Base-by-base conservation (phyloP, 2,797 vertebrate species). In the Podarcis siculus region DNA sequence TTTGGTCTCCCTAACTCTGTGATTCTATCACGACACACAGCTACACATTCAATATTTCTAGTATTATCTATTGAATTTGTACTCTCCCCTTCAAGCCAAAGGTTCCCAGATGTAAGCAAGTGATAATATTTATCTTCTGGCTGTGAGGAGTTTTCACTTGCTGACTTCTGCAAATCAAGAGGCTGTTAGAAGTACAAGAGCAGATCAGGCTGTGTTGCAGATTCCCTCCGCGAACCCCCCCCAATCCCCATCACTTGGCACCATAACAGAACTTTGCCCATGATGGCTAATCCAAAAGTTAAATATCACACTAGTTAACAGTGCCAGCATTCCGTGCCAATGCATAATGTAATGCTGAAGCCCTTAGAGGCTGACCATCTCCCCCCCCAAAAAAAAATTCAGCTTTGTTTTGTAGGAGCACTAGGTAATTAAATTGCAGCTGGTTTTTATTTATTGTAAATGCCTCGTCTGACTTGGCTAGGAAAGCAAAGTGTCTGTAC, bases 361-460 rank as follows among this genome's bases (percentile, higher is more conserved):
- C 89, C 49, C 21, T 93, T 86, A 92, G 89, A 88, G 35, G 73
- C 86, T 83, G 77, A 86, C 86, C 85, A 87, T 87, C 73, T 90
- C 64, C 15, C 83, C 92, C 19, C 64, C 89, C 86, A 1, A 12
- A 45, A 45, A 45, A 45, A 91, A 79, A 87, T 83, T 66, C 42
- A 42, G 76, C 55, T 79, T 83, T 93, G 66, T 87, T 88, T 17
- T 87, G 58, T 75, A 88, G 83, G 85, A 92, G 61, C 55, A 92
- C 42, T 77, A 89, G 90, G 32, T 89, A 85, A 93, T 95, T 90
- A 91, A 84, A 92, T n/a, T 88, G 64, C 89, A 87, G 80, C 92
- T 92, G 71, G 77, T 90, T 91, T 81, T 93, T 80, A 93, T 87
- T 94, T 77, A 93, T 45, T 79, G 85, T 71, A 86, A 64, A 79